Percentiles rank a stretch among this genome's conserved stretches.
phyloP scores from a whole-genome alignment of 2,797 vertebrate species.

The Peromyscus nudipes region DNA sequence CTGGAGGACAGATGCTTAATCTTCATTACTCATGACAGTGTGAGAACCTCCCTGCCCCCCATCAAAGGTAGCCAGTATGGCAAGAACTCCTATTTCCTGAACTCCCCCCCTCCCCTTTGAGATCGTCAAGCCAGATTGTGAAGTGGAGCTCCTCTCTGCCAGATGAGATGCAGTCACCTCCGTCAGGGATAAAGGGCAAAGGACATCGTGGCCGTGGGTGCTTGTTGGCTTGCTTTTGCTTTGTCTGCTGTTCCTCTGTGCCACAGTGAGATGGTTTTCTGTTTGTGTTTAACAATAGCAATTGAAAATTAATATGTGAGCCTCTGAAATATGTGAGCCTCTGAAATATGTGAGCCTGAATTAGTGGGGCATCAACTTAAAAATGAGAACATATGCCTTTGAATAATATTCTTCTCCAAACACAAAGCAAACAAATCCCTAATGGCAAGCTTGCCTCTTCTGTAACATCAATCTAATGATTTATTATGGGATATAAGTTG shows the following conservation, averaged over 20 bases:
- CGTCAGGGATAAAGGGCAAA: background rate
- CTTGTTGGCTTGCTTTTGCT: background rate
- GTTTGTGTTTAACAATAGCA: background rate
- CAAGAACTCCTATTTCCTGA: background rate
- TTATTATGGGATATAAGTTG: conserved; percentile 15
- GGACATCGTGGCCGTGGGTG: background rate
- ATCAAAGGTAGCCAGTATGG: background rate
- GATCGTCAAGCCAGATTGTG: background rate
- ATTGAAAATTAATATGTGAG: background rate
- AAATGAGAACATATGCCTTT: background rate
- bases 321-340: conserved; percentile 7
- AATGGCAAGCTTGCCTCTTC: background rate
- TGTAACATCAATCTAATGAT: background rate
- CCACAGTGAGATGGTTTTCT: background rate
- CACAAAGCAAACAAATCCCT: background rate
- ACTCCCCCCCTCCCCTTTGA: background rate
- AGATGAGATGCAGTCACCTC: background rate
- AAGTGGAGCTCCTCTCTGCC: too few species aligned
- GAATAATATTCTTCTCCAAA: background rate
- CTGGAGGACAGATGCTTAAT: background rate
- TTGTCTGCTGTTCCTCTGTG: background rate
- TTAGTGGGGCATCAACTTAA: background rate
- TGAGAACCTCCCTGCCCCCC: background rate
- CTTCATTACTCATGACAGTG: background rate
- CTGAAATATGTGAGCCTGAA: conserved; percentile 20